Base-by-base conservation (phyloP, 1,140 invertebrate genomes). In the Pogonus chalceus region DNA sequence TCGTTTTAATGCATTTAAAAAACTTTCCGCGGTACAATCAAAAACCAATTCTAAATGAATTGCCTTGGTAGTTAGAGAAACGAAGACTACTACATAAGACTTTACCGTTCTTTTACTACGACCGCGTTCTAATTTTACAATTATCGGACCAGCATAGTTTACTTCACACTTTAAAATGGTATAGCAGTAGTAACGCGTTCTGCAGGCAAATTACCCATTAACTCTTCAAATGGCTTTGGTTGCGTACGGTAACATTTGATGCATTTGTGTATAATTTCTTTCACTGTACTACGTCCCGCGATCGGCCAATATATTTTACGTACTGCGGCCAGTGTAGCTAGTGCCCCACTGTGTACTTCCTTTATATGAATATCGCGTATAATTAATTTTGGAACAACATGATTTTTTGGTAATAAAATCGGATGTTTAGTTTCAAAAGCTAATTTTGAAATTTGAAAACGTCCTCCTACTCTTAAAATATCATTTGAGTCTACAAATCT, bases 401-500 rank as follows among this genome's bases (percentile, higher is more conserved):
- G 35, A 14, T 56, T 55, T 9, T 14, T 22, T 7, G 65, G 65
- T 20, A 73, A 54, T 31, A 73, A 46, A 14, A 71, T 65, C 1
- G 69, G 69, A 58, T 69, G 61, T 50, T 65, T 66, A 31, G 55
- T 47, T 12, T 60, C 54, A 52, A 62, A 55, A 1, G 61, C 35
- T 9, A 71, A 18, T 9, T 60, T 39, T 1, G 63, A 51, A 26
- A 68, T 57, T 23, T 53, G 22, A 14, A 73, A 53, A 20, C 70
- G 31, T 4, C 71, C 70, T 2, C 69, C 71, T 14, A 73, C 72
- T 50, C 67, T 57, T 21, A 3, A 72, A 9, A 2, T 72, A 26
- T 18, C 62, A 62, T 14, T 58, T 7, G 56, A 2, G 51, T 72
- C 69, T 7, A 72, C 2, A 53, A 71, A 71, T 0, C 67, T 66